Evolutionary conservation across 2,888 invertebrate species (phyloP).

Genomic region (Tromatobia lineatoria): DNA sequence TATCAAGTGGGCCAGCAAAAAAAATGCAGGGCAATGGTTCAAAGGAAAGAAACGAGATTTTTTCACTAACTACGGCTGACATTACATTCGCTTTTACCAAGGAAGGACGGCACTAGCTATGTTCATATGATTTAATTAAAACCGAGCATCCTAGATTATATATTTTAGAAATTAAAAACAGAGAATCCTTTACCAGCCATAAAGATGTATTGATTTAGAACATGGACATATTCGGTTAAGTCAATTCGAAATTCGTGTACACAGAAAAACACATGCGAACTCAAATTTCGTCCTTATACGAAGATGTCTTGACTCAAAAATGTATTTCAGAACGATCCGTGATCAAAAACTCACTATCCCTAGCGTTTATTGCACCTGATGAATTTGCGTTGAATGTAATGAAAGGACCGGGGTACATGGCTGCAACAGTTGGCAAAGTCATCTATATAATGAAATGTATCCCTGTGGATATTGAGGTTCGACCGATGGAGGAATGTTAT

Average conservation of each 20-base stretch:
- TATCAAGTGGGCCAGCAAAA: not conserved
- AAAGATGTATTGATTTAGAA: constrained; percentile 26
- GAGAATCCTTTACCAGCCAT: not conserved
- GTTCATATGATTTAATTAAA: not conserved
- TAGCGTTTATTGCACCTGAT: constrained; percentile 51
- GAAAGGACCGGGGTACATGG: constrained; percentile 61
- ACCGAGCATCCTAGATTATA: not conserved
- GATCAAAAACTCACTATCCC: constrained; percentile 52
- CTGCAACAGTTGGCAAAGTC: constrained; percentile 37
- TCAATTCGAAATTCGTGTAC: constrained; percentile 63
- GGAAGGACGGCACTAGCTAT: not conserved
- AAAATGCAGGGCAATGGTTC: constrained; percentile 23
- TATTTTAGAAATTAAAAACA: constrained; percentile 18
- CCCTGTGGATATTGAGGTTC: constrained; percentile 47
- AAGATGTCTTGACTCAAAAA: constrained; percentile 42
- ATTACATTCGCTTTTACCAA: not conserved
- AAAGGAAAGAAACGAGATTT: not conserved
- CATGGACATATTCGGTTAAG: constrained; percentile 57
- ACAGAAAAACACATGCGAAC: constrained; percentile 48
- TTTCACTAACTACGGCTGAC: not conserved
- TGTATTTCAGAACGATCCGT: constrained; percentile 56
- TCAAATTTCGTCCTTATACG: constrained; percentile 48
- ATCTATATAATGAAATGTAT: constrained; percentile 28
- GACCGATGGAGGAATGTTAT: constrained; percentile 52
- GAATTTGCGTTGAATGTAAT: constrained; percentile 62